Evolutionary conservation across 2,797 vertebrate genomes (phyloP).

Genomic region (Fistularia tabacaria): DNA sequence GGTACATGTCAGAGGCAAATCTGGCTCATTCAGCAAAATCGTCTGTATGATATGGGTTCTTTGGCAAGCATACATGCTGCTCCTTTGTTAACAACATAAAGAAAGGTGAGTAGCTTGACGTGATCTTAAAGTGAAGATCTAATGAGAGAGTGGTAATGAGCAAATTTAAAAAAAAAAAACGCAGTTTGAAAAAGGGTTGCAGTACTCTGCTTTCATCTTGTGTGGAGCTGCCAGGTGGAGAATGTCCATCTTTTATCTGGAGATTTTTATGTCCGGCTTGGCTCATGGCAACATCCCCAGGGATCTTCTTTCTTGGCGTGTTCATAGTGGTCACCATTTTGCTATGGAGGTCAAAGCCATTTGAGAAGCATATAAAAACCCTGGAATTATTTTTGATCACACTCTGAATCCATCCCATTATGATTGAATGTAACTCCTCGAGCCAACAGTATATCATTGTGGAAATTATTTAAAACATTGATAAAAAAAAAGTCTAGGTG

Average conservation of each 20-base stretch:
- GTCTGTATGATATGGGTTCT: not conserved
- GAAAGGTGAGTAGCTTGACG: conserved; percentile 27
- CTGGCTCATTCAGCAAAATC: no score
- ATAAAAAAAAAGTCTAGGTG: conserved; percentile 13
- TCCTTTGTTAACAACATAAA: not conserved
- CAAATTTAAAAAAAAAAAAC: conserved; percentile 15
- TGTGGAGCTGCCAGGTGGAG: conserved; percentile 59
- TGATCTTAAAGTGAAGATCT: conserved; percentile 46
- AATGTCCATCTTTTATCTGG: conserved; percentile 57
- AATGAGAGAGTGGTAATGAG: conserved; percentile 61
- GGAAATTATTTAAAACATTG: conserved; percentile 29
- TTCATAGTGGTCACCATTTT: conserved; percentile 68
- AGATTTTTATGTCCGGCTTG: conserved; percentile 64
- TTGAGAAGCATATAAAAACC: conserved; percentile 68
- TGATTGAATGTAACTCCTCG: conserved; percentile 44
- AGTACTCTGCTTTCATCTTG: conserved; percentile 47
- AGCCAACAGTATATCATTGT: conserved; percentile 42
- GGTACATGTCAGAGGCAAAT: no score
- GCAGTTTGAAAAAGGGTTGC: conserved; percentile 32
- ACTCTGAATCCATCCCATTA: conserved; percentile 51
- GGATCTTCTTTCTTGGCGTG: conserved; percentile 67
- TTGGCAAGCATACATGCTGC: no score
- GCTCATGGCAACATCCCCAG: conserved; percentile 53
- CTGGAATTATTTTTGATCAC: conserved; percentile 65
- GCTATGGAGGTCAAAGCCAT: conserved; percentile 72